Base-by-base conservation (phyloP, 2,113 vertebrate genomes). In the Python bivittatus region DNA sequence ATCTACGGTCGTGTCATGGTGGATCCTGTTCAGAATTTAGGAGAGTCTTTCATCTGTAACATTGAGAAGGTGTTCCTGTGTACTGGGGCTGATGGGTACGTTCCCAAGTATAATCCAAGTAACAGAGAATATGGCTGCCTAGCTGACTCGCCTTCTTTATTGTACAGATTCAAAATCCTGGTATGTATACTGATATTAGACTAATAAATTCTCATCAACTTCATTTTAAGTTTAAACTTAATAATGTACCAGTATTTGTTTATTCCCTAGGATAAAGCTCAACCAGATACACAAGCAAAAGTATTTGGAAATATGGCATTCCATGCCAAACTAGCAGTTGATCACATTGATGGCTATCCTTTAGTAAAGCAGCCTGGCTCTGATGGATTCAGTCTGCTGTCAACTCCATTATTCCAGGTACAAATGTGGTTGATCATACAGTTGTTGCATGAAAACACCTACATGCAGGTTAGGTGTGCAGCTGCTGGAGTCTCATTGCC, bases 51-150 rank as follows among this genome's bases (percentile, higher is more conserved):
- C 96, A 97, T 95, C 93, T 98, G 98, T 94, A 97, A 88, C 93
- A 98, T 97, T 0, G 97, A 98, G 96, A 98, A 98, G 94, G 97
- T 98, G 68, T 98, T 99, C 94, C 97, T 98, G 64, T 98, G 98
- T 95, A 97, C 98, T 0, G 98, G 98, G 25, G 96, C 97, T 0
- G 97, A 98, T 6, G 97, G 98, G 1, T 98, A 97, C 4, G 96
- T 98, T 42, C 98, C 98, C 90, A 98, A 98, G 93, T 98, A 98
- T 90, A 98, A 97, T 95, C 98, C 98, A 57, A 97, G 95, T 6
- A 96, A 96, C 68, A 97, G 93, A 94, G 98, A 98, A 92, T 97
- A 97, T 0, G 97, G 97, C 29, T 98, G 97, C 88, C 96, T 98
- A 95, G 97, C 98, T 52, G 97, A 98, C n/a, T 97, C 98, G 0